A percentile compares a stretch with the other conserved stretches of the same genome.
phyloP scores from a whole-genome alignment of 2,113 vertebrate genomes.

The Ctenomys sociabilis region DNA sequence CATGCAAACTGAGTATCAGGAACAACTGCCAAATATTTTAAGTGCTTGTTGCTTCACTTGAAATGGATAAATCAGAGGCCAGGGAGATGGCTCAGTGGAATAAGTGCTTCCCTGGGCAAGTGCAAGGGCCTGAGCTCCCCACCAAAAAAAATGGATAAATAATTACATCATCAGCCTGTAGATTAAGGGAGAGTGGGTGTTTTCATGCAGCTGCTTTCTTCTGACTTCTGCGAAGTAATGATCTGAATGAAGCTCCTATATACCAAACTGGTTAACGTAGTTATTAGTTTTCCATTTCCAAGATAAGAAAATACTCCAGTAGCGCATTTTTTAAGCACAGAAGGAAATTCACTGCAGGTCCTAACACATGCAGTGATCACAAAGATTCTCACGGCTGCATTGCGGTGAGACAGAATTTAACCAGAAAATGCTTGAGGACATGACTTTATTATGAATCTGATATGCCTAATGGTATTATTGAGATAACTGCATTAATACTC shows the following conservation, averaged over 20 bases:
- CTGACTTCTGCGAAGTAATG: constrained; percentile 30
- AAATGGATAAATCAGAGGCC: constrained; percentile 31
- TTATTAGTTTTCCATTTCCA: constrained; percentile 49
- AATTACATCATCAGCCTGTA: neutral
- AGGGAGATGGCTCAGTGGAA: no score
- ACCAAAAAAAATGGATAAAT: constrained; percentile 31
- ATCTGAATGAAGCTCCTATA: neutral
- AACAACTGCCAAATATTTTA: constrained; percentile 59
- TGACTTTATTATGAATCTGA: neutral
- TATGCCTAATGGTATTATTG: neutral
- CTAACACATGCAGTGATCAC: neutral
- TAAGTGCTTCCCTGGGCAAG: no score
- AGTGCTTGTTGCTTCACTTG: constrained; percentile 39
- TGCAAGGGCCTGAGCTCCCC: no score
- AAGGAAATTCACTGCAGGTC: constrained; percentile 26
- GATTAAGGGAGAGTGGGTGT: constrained; percentile 27
- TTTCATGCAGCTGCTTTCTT: constrained; percentile 47
- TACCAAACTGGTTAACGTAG: constrained; percentile 4
- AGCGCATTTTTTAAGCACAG: neutral
- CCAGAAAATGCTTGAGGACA: neutral
- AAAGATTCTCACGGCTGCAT: neutral
- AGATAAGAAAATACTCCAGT: neutral
- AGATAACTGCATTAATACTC: constrained; percentile 17
- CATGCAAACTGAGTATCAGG: neutral
- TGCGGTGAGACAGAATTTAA: neutral